Base-by-base conservation (phyloP, 37 sponge, comb jelly and placozoan genomes). In the Lycopodina hypogea region DNA sequence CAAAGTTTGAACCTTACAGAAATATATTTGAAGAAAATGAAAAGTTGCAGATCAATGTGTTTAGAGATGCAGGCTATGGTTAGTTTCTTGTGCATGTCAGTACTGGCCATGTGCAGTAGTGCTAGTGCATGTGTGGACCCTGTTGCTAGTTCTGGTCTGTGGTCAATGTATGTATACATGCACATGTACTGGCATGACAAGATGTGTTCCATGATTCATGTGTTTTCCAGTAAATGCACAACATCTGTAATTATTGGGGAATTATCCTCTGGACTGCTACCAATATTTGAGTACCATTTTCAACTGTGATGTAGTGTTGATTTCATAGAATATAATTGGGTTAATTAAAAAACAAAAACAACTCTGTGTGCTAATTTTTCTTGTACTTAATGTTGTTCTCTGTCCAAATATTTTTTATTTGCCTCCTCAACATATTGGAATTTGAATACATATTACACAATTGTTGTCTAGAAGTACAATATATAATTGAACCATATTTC, bases 1-100 rank as follows among this genome's bases (percentile, higher is more conserved):
- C 76, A 38, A 96, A 88, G 88, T 98, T 92, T 91, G 94, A 93
- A 57, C 94, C 94, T 18, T 98, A 90, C 82, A 81, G 92, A 39
- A 80, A 72, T 38, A 96, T 93, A 69, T 98, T 80, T 53, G 41
- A 72, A 22, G 89, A 90, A 30, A 98, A 98, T 72, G 90, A 96
- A 53, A 72, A 53, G 17, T 68, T 92, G 64, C 88, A 98, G 58
- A 30, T 90, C 11, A 84, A 86, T 6, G 61, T 48, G 33, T 71
- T 98, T 52, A 34, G 74, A 42, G 72, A 90, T 62, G 90, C 86
- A 53, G 96, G 93, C 23, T 92, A 98, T 86, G 97, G 97, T 93
- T 42, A 18, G 73, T 66, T 1, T 22, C 45, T 53, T 32, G 7
- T 9, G 0, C 33, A 6, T 26, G 17, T 53, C 53, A 65, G 53